Base-by-base conservation (phyloP, 2,797 vertebrate genomes). In the Coregonus sp. region DNA sequence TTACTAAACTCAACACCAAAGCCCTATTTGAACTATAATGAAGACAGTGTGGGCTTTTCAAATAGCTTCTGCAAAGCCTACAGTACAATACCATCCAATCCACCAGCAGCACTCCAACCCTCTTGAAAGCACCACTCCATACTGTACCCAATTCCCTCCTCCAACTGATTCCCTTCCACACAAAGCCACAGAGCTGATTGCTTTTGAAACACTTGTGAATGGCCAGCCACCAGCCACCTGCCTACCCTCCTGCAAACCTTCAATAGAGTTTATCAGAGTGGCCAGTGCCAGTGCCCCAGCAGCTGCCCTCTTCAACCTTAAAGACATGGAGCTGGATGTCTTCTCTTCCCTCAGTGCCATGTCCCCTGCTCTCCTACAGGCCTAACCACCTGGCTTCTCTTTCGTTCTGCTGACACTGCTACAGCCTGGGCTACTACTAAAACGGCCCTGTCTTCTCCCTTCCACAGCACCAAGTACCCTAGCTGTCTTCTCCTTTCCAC, bases 1-100 rank as follows among this genome's bases (percentile, higher is more conserved):
- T 70, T 81, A 81, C 86, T 85, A 12, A 47, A 47, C 77, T 33
- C 25, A 81, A 90, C 84, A 83, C 82, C 4, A 16, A 76, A 84
- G 86, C 85, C 87, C 89, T 87, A 88, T 89, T 87, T 80, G 84
- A 88, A 89, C 87, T 86, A 80, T 81, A 83, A 81, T 66, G n/a
- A 86, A 86, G 87, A 90, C 86, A 81, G 80, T 85, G 63, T 81
- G 86, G 85, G 84, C 89, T 90, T 33, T 20, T 66, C 86, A 90
- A 86, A 85, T 88, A 83, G 86, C 82, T 84, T 86, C 84, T 86
- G 79, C 67, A 80, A 82, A 80, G 79, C 85, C 35, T n/a, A n/a
- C 68, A 40, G 9, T 12, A 25, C 20, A 63, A 15, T n/a, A 37
- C 72, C 7, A 20, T 37, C 40, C 59, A 63, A 74, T 65, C 37